Conservation (phyloP, 2,888 invertebrate species). For the Drosophila emarginata region DNA sequence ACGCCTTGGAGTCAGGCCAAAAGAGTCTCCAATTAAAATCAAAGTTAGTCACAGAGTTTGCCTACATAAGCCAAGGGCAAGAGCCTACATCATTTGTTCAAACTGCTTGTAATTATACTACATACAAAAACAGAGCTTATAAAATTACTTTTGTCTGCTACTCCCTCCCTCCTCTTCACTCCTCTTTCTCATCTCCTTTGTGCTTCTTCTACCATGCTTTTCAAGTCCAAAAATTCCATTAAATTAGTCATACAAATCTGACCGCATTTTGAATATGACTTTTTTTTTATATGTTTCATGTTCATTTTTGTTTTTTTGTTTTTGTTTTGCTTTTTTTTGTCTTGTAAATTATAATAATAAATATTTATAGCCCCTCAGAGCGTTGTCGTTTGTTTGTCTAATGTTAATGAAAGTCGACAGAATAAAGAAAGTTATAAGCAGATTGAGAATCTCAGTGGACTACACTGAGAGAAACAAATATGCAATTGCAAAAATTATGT, state of each 20-base stretch:
- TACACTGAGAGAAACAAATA: not conserved
- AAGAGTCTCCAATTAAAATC: conserved; percentile 42
- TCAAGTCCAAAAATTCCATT: conserved; percentile 50
- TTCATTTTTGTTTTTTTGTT: not conserved
- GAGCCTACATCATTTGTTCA: conserved; percentile 19
- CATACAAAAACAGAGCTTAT: not conserved
- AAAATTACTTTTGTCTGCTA: conserved; percentile 8
- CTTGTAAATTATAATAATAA: conserved; percentile 49
- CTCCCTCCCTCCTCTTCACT: not conserved
- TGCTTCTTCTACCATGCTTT: conserved; percentile 16
- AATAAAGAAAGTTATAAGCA: conserved; percentile 58
- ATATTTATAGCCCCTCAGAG: conserved; percentile 48
- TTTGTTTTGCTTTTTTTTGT: not conserved
- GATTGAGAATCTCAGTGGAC: not conserved
- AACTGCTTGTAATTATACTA: conserved; percentile 11
- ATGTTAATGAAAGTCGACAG: conserved; percentile 36
- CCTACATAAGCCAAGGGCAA: conserved; percentile 71
- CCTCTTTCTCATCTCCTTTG: conserved; percentile 12
- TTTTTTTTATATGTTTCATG: conserved; percentile 12
- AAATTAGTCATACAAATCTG: conserved; percentile 55
- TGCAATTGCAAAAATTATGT: not conserved
- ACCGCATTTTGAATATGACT: conserved; percentile 53
- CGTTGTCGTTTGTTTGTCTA: conserved; percentile 30
- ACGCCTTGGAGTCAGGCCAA: conserved; percentile 15
- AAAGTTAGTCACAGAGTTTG: conserved; percentile 66